Percentiles rank a stretch among this genome's conserved stretches.
These are phyloP conservation scores for Protomyctophum bolini DNA, from an alignment of 2,113 vertebrate species.

Conservation along the genomic window DNA sequence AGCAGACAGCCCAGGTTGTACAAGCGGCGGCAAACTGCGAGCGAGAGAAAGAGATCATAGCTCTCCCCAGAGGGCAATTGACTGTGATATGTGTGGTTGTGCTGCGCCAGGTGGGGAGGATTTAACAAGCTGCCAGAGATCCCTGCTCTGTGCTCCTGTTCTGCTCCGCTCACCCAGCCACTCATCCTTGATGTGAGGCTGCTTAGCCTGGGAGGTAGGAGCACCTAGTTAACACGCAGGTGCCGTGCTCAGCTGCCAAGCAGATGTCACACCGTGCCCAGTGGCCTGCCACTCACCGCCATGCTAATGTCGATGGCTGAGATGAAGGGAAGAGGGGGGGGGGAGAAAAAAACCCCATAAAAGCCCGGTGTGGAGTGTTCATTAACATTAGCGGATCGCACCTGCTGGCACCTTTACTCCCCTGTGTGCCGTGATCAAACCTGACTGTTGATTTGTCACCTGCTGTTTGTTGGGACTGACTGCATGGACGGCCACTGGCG, in stretches of 20 bases:
- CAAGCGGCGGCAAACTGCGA: conserved; percentile 7
- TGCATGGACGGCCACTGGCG: no score
- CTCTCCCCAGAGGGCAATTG: conserved; percentile 20
- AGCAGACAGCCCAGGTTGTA: conserved; percentile 3
- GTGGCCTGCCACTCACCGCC: neutral
- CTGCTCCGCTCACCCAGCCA: neutral
- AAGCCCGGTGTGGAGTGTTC: neutral
- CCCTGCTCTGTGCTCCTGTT: conserved; percentile 1
- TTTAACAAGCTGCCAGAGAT: conserved; percentile 16
- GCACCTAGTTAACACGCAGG: conserved; percentile 27
- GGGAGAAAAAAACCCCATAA: no score
- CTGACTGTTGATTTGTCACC: neutral
- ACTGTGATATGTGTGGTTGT: conserved; percentile 5
- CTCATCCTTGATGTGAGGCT: conserved; percentile 3
- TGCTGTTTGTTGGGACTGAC: no score
- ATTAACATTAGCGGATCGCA: neutral
- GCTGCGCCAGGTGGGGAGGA: conserved; percentile 9
- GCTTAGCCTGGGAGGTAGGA: neutral
- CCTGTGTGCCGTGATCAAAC: neutral
- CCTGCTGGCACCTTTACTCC: neutral
- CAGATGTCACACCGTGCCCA: conserved; percentile 13
- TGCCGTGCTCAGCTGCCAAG: conserved; percentile 29
- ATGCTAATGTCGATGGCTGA: neutral
- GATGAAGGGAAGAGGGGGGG: neutral
- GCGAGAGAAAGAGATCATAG: conserved; percentile 9